Evolutionary conservation across 2,888 invertebrate species (phyloP), one percentile per base, ranked within the genome.

Genomic region (Lasioglossum oenotherae): DNA sequence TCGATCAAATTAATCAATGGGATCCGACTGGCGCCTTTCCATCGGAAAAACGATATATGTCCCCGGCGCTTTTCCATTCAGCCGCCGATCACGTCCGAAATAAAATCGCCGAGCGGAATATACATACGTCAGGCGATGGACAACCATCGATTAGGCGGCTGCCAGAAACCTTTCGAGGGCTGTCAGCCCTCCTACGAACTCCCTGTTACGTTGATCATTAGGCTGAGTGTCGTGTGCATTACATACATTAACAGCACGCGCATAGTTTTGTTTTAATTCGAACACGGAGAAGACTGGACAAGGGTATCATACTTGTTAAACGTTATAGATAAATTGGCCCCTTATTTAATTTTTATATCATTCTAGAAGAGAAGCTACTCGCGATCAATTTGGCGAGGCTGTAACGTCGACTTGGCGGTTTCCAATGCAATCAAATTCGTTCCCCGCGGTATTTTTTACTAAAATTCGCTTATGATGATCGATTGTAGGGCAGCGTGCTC

Each of bases 1-100:
- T 80, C 84, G 81, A 86, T 80, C 78, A 49, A 60, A 84, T 84
- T 78, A 80, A 81, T 81, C 81, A 79, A 84, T 76, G 69, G 75
- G 77, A 84, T 77, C 78, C 81, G 79, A 77, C 79, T 27, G 81
- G 71, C 31, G 69, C 44, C 73, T 81, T 78, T 67, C 74, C 49
- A 79, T 73, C 74, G 77, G 73, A 46, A 57, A 77, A 81, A 77
- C 78, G 79, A 79, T 77, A 74, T 73, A 84, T 80, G 84, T 83
- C 79, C 75, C n/a, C 74, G 53, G 71, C 69, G 74, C 53, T 78
- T 84, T 78, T 80, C 85, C 64, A 53, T 12, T 38, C 41, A 69
- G 16, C 14, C 74, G 49, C 46, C 75, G 76, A 35, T 69, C 35
- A 69, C 69, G 69, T 38, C 38, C 74, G 74, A 41, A 41, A 75